Base-by-base conservation (phyloP, 1,140 invertebrate species). In the Ceratina japonica region DNA sequence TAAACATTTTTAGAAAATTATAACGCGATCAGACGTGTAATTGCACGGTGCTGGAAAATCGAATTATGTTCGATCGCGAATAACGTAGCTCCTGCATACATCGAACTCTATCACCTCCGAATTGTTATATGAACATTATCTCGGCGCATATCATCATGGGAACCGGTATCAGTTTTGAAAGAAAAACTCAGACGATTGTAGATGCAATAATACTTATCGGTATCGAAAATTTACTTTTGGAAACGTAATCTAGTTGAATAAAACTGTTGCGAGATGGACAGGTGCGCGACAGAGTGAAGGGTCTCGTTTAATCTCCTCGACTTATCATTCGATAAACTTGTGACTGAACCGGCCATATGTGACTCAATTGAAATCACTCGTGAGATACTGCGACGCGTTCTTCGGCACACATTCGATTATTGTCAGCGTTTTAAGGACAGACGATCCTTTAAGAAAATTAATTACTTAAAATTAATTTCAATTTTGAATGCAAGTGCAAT, bases 281-380 rank as follows among this genome's bases (percentile, higher is more conserved):
- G 79, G 86, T 87, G 79, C 59, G 69, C 83, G 70, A 44, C 58
- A 64, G 27, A 61, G 52, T 56, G 31, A 56, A 65, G 82, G 69
- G 81, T 75, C n/a, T 44, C 22, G 62, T 69, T 83, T 81, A 85
- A 89, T 88, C 82, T 64, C 78, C 61, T 72, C 81, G 72, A 88
- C 81, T 87, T 87, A 87, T 87, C 84, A 80, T 75, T 82, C 64
- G 75, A 87, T 82, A 86, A 88, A 81, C 80, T 73, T 76, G 72
- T 72, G 59, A 51, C 61, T 49, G 62, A 70, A 80, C 72, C 68
- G 44, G 27, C 82, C 87, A 84, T 88, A 83, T 88, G 70, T 65
- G 85, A 68, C 37, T 64, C 68, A 66, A 79, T 86, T 64, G 69
- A 27, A 79, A 86, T 85, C 61, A 37, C 52, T 58, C 44, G 64